phyloP scores from a whole-genome alignment of 2,113 vertebrate species.

The Camelus dromedarius region DNA sequence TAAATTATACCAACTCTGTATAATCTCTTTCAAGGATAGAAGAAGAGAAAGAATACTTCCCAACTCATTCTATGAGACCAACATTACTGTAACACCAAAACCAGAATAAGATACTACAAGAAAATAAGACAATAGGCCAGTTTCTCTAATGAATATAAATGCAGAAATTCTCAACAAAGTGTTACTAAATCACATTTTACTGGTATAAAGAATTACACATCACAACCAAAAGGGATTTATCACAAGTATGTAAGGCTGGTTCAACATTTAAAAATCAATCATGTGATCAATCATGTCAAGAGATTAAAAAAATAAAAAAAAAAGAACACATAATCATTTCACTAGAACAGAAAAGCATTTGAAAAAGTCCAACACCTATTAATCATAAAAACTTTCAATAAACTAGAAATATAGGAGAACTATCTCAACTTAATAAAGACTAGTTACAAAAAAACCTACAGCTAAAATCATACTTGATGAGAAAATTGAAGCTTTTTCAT shows the following conservation, averaged over 20 bases:
- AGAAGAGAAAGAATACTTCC: no score
- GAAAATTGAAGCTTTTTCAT: not conserved
- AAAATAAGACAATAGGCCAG: no score
- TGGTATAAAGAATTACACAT: not conserved
- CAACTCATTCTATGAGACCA: no score
- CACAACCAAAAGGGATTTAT: not conserved
- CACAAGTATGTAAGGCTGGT: not conserved
- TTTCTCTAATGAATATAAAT: not conserved
- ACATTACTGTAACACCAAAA: no score
- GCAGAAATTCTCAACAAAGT: not conserved
- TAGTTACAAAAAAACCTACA: not conserved
- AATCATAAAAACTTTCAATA: not conserved
- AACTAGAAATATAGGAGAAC: not conserved
- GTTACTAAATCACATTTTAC: not conserved
- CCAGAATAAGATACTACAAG: no score
- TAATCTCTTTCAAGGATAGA: no score
- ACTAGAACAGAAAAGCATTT: not conserved
- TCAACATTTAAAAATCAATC: not conserved
- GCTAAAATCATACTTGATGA: not conserved
- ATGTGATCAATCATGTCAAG: not conserved
- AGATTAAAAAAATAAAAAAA: not conserved
- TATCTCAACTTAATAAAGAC: not conserved
- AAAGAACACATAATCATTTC: not conserved
- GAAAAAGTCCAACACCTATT: not conserved
- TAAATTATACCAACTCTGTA: no score